Evolutionary conservation across 2,113 vertebrate genomes (phyloP).

Genomic region (Ammodytes dubius): DNA sequence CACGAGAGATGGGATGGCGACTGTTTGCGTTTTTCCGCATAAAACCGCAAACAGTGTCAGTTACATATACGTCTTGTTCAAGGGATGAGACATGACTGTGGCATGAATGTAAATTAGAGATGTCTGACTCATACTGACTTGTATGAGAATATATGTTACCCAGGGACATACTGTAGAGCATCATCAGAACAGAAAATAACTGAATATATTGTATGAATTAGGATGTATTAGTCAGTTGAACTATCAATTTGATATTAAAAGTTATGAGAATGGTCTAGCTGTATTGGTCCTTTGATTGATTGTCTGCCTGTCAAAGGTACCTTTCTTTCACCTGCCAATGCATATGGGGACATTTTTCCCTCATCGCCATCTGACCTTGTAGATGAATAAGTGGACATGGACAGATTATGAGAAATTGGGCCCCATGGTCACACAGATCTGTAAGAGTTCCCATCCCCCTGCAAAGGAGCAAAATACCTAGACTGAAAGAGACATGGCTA

Average conservation of each 20-base stretch:
- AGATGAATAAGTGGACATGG: neutral
- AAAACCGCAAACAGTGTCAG: slow-evolving; percentile 32
- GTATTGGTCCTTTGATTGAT: slow-evolving; percentile 35
- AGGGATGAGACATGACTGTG: slow-evolving; percentile 44
- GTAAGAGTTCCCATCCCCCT: neutral
- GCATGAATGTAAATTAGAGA: slow-evolving; percentile 27
- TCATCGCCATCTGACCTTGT: slow-evolving; percentile 22
- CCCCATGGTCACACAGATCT: neutral
- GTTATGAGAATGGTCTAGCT: neutral
- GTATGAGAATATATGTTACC: slow-evolving; percentile 25
- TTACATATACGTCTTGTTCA: slow-evolving; percentile 37
- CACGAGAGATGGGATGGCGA: slow-evolving; percentile 65
- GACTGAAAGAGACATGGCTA: neutral
- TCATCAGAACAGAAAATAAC: neutral
- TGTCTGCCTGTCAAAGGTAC: neutral
- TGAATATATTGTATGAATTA: neutral
- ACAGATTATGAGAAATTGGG: slow-evolving; percentile 6
- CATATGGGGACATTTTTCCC: slow-evolving; percentile 8
- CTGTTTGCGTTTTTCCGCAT: slow-evolving; percentile 38
- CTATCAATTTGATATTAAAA: slow-evolving; percentile 24
- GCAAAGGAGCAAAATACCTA: neutral
- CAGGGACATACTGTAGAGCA: slow-evolving; percentile 20
- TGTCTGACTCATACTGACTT: slow-evolving; percentile 40
- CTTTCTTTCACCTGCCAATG: slow-evolving; percentile 17
- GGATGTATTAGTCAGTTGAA: slow-evolving; percentile 12